phyloP scores from a whole-genome alignment of 2,113 vertebrate species.

The Hystrix brachyura region DNA sequence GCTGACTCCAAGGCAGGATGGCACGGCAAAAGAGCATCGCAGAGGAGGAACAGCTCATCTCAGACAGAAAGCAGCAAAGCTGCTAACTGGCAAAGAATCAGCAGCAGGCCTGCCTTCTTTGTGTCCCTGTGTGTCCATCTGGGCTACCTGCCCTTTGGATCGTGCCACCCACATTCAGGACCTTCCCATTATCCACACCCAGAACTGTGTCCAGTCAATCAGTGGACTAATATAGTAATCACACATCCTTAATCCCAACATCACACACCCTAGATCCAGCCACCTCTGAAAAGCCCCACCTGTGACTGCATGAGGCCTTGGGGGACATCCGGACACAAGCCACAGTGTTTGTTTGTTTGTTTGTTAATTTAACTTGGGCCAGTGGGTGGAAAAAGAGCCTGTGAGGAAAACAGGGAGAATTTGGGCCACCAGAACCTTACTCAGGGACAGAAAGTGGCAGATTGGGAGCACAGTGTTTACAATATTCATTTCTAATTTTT shows the following conservation, averaged over 20 bases:
- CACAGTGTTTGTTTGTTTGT: not conserved
- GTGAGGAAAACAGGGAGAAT: conserved; percentile 12
- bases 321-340: not conserved
- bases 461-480: conserved; percentile 56
- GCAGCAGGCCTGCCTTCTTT: not conserved
- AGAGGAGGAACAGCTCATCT: not conserved
- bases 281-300: not conserved
- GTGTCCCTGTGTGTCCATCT: not conserved
- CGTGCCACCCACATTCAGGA: not conserved
- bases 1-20: not conserved
- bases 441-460: conserved; percentile 80
- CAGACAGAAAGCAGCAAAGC: not conserved
- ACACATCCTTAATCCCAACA: not conserved
- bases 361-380: not conserved
- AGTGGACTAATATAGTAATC: not conserved
- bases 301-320: not conserved
- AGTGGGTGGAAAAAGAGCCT: not conserved
- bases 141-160: not conserved
- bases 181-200: not conserved
- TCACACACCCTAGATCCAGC: not conserved
- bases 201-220: not conserved
- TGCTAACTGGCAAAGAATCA: not conserved
- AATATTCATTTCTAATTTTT: not conserved
- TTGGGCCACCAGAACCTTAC: rapidly evolving
- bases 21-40: not conserved